Percentiles rank a stretch among this genome's conserved stretches.
Evolutionary conservation across 2,888 invertebrate genomes (phyloP).

Genomic region (Tiliacea aurago): DNA sequence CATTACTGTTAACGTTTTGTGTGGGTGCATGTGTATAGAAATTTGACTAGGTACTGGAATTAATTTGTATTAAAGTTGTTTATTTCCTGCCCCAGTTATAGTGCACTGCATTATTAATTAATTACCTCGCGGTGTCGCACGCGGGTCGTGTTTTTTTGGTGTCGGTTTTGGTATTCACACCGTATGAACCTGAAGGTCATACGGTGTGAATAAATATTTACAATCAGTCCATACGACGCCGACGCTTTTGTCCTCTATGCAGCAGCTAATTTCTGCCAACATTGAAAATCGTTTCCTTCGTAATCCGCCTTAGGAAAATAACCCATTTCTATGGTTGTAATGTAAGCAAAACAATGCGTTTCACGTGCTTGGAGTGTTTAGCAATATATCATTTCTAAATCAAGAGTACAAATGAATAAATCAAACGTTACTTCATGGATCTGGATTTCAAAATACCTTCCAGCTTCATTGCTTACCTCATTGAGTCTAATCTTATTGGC

Average conservation of each 20-base stretch:
- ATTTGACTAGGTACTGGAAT: slow-evolving; percentile 12
- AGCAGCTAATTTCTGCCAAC: neutral
- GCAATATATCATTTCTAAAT: slow-evolving; percentile 31
- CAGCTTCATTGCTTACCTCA: slow-evolving; percentile 43
- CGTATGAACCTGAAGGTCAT: slow-evolving; percentile 30
- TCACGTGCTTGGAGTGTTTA: slow-evolving; percentile 22
- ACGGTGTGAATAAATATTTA: neutral
- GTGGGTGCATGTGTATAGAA: slow-evolving; percentile 22
- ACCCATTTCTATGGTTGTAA: slow-evolving; percentile 14
- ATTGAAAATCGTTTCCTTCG: slow-evolving; percentile 13
- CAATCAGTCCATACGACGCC: neutral
- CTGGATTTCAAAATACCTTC: slow-evolving; percentile 39
- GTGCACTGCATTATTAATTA: slow-evolving; percentile 39
- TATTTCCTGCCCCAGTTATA: slow-evolving; percentile 25
- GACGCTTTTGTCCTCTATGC: neutral
- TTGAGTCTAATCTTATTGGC: slow-evolving; percentile 41
- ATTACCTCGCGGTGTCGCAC: slow-evolving; percentile 6
- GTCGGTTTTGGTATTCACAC: too few relatives aligned
- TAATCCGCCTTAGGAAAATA: slow-evolving; percentile 15
- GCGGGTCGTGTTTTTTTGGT: slow-evolving; percentile 21
- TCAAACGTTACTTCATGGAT: slow-evolving; percentile 51
- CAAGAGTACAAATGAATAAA: slow-evolving; percentile 44
- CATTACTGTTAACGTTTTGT: slow-evolving; percentile 51
- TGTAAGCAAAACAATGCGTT: slow-evolving; percentile 18
- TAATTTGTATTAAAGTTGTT: slow-evolving; percentile 8